Conservation (phyloP, 2,888 invertebrate species). For the Synergus itoensis region DNA sequence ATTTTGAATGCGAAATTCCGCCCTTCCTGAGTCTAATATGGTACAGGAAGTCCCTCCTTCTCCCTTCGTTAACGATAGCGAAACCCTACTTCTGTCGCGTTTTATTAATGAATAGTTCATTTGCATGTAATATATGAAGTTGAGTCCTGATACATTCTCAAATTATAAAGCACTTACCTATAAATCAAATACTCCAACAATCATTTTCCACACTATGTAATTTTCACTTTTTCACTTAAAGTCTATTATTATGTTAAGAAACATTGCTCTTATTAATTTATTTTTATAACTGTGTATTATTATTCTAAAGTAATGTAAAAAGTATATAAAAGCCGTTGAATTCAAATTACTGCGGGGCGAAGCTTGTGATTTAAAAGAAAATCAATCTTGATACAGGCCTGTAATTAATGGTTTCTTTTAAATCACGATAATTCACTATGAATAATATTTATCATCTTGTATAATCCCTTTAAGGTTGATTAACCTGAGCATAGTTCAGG, state of each 20-base stretch:
- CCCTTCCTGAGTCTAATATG: background rate
- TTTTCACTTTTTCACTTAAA: no score
- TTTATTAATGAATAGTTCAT: slow-evolving; percentile 7
- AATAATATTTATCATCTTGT: background rate
- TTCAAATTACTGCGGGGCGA: background rate
- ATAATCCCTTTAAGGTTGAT: background rate
- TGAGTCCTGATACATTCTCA: background rate
- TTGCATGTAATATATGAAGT: background rate
- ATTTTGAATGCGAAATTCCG: background rate
- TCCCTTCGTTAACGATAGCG: background rate
- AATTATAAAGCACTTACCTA: slow-evolving; percentile 3
- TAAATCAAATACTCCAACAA: background rate
- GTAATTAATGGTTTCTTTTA: background rate
- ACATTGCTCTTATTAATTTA: no score
- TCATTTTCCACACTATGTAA: background rate
- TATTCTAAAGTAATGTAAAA: background rate
- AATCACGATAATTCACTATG: background rate
- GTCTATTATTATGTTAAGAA: no score
- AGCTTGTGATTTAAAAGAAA: background rate
- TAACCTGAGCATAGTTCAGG: background rate
- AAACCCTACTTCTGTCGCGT: background rate
- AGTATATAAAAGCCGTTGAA: background rate
- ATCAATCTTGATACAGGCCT: background rate
- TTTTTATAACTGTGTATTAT: no score
- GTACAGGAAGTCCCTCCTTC: slow-evolving; percentile 5